These are phyloP conservation scores for Phrynocephalus vlangalii DNA, from an alignment of 2,797 vertebrate genomes.

Conservation along the genomic window DNA sequence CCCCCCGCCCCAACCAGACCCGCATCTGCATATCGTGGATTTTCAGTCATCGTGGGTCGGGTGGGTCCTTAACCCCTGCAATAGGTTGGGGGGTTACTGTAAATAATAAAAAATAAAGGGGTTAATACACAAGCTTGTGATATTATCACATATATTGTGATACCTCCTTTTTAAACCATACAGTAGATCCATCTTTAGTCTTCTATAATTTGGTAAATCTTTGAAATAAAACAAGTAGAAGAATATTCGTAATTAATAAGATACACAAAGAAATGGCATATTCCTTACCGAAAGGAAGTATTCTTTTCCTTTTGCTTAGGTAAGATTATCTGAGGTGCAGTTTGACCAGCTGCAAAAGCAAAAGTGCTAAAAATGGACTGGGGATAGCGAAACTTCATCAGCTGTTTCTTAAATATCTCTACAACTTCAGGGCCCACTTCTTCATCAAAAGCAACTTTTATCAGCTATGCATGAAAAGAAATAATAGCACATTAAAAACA, in stretches of 20 bases:
- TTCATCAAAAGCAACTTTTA: constrained; percentile 98
- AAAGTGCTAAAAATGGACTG: constrained; percentile 96
- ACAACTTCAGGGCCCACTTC: constrained; percentile 97
- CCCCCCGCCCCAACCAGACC: too few species aligned
- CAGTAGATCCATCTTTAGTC: neutral
- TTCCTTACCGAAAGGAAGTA: constrained; percentile 92
- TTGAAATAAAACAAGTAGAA: neutral
- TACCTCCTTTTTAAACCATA: neutral
- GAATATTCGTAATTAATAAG: constrained; percentile 2
- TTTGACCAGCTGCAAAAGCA: constrained; percentile 94
- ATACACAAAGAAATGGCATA: neutral
- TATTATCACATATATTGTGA: neutral
- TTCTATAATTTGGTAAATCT: neutral
- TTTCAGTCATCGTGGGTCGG: too few species aligned
- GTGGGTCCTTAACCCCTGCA: too few species aligned
- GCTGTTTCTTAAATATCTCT: constrained; percentile 96
- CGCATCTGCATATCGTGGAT: too few species aligned
- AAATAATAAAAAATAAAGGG: too few species aligned
- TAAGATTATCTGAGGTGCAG: constrained; percentile 89
- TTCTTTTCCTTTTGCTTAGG: constrained; percentile 98
- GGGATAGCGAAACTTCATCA: constrained; percentile 95
- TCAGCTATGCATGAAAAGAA: constrained; percentile 83
- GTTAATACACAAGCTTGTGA: neutral
- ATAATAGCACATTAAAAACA: constrained; percentile 10
- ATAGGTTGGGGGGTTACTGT: too few species aligned